These are phyloP conservation scores for Sceloporus tristichus DNA, from an alignment of 2,113 vertebrate species.

Conservation along the genomic window DNA sequence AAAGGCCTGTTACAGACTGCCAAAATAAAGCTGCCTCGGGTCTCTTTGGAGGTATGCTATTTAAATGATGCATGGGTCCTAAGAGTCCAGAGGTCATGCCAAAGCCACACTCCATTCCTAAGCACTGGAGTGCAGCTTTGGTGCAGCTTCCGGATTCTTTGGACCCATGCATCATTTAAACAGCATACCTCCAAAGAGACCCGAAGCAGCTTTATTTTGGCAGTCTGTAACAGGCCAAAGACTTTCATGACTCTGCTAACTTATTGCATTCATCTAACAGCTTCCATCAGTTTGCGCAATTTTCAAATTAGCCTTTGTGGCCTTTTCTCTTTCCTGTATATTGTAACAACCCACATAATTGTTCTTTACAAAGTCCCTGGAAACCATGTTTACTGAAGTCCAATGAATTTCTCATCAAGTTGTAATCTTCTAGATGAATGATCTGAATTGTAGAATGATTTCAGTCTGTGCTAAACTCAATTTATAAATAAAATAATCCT, in stretches of 20 bases:
- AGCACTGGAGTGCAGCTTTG: too few species aligned
- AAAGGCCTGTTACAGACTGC: too few species aligned
- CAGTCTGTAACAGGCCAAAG: too few species aligned
- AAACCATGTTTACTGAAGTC: conserved; percentile 42
- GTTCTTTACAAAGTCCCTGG: conserved; percentile 54
- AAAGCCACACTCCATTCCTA: too few species aligned
- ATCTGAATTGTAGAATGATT: conserved; percentile 62
- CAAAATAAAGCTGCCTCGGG: too few species aligned
- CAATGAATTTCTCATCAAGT: background rate
- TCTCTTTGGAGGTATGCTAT: too few species aligned
- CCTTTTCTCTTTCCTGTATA: background rate
- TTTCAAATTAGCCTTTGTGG: conserved; percentile 53
- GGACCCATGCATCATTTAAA: too few species aligned
- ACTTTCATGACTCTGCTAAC: background rate
- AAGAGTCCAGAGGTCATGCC: too few species aligned
- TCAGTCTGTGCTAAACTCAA: conserved; percentile 59
- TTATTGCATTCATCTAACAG: background rate
- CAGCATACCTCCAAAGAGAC: too few species aligned
- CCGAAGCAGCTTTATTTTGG: too few species aligned
- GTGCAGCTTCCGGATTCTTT: too few species aligned
- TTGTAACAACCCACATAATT: conserved; percentile 46
- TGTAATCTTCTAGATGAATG: conserved; percentile 22
- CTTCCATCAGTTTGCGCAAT: conserved; percentile 25
- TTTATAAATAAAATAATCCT: background rate
- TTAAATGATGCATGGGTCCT: too few species aligned